Evolutionary conservation across 1,140 invertebrate species (phyloP).

Genomic region (Cotesia glomerata): DNA sequence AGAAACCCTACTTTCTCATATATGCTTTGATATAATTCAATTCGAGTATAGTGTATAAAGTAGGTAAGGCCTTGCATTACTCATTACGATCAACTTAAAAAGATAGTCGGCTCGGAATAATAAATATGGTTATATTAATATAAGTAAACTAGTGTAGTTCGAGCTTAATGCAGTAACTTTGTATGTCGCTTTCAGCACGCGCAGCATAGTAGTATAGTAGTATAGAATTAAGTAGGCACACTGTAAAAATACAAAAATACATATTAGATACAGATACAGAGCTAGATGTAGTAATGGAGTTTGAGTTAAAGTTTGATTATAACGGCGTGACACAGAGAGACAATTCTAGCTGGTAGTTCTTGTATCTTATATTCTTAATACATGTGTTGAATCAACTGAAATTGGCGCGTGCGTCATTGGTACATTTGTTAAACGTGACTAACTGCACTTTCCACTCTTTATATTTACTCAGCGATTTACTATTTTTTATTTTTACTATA

Average conservation of each 20-base stretch:
- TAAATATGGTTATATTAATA: not conserved
- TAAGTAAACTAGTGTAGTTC: too few species aligned
- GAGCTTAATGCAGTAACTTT: too few species aligned
- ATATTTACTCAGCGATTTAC: not conserved
- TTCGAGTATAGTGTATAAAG: not conserved
- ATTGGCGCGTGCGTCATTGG: constrained; percentile 40
- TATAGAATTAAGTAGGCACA: too few species aligned
- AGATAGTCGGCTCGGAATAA: too few species aligned
- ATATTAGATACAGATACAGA: too few species aligned
- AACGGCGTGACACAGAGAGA: constrained; percentile 3
- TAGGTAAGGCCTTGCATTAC: constrained; percentile 2
- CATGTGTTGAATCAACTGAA: constrained; percentile 22
- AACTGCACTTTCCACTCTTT: constrained; percentile 39
- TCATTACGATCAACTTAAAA: not conserved
- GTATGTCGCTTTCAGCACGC: too few species aligned
- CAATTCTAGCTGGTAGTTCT: not conserved
- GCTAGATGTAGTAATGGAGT: too few species aligned
- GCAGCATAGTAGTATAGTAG: too few species aligned
- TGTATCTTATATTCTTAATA: too few species aligned
- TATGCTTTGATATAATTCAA: not conserved
- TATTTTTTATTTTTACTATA: not conserved
- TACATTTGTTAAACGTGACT: constrained; percentile 36
- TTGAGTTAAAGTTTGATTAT: not conserved
- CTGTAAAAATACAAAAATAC: too few species aligned
- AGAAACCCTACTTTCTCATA: constrained; percentile 13